These are phyloP conservation scores for Nannobrachium achirus DNA, from an alignment of 2,113 vertebrate species.

Conservation along the genomic window DNA sequence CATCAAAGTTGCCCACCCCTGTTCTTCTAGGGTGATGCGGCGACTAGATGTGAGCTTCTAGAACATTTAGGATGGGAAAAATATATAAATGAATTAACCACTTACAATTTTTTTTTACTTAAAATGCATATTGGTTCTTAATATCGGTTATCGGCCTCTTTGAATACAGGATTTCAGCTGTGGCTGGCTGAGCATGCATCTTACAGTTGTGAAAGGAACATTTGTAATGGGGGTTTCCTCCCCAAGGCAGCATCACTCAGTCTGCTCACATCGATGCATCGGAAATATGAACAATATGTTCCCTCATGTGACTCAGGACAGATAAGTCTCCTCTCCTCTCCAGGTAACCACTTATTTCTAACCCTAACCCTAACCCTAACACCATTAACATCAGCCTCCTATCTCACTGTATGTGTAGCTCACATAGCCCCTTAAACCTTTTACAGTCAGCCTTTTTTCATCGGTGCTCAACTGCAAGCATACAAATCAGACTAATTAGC, in stretches of 20 bases:
- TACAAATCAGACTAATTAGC: conserved; percentile 5
- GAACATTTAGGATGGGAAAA: no score
- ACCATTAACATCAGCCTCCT: no score
- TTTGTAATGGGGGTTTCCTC: conserved; percentile 39
- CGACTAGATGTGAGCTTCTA: no score
- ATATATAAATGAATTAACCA: no score
- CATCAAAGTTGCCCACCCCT: no score
- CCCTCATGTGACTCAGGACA: conserved; percentile 26
- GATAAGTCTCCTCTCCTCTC: background rate
- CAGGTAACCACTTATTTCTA: no score
- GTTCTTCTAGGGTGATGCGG: no score
- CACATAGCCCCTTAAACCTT: background rate
- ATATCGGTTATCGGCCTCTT: no score
- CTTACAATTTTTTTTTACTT: no score
- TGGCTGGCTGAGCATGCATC: conserved; percentile 18
- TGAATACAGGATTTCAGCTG: conserved; percentile 44
- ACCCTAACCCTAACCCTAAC: no score
- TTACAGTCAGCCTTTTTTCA: background rate
- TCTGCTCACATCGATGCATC: conserved; percentile 23
- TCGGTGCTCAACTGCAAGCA: background rate
- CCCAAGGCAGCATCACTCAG: conserved; percentile 19
- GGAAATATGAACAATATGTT: conserved; percentile 20
- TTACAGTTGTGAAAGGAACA: conserved; percentile 55
- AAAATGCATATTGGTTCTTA: no score
- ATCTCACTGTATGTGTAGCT: no score